Conservation (phyloP, 64 coral and sea anemone genomes). For the Porites lutea region DNA sequence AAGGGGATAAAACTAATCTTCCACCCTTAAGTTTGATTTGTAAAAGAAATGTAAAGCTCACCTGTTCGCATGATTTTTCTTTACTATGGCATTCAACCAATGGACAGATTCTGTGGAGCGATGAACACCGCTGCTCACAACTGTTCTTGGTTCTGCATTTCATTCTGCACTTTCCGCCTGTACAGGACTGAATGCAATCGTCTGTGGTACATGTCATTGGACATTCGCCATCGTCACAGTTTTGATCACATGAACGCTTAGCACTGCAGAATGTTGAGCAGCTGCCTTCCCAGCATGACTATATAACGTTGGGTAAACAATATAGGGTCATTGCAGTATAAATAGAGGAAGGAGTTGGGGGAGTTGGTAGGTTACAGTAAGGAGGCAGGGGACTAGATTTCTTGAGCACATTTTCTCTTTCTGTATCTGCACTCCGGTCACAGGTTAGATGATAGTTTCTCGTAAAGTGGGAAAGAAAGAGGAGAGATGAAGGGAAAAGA, state of each 20-base stretch:
- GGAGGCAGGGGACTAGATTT: no score
- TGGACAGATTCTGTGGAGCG: background rate
- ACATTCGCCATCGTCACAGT: background rate
- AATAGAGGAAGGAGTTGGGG: background rate
- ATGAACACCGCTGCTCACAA: background rate
- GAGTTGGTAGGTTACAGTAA: no score
- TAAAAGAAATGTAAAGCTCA: background rate
- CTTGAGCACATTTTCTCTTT: no score
- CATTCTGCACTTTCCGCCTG: conserved; percentile 1
- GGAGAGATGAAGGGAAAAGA: no score
- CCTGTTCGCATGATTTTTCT: conserved; percentile 42
- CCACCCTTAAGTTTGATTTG: background rate
- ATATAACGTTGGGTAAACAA: background rate
- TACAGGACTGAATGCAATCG: background rate
- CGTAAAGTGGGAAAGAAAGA: no score
- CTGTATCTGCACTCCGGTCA: no score
- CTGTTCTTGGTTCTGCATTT: conserved; percentile 6
- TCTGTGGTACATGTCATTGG: conserved; percentile 17
- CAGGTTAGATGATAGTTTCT: no score
- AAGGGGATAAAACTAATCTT: no score
- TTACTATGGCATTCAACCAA: conserved; percentile 28
- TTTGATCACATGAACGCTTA: background rate
- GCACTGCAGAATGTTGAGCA: conserved; percentile 15
- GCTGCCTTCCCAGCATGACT: conserved; percentile 7
- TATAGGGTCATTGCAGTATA: background rate